Evolutionary conservation across 1,140 invertebrate genomes (phyloP).

Genomic region (Tribolium castaneum): DNA sequence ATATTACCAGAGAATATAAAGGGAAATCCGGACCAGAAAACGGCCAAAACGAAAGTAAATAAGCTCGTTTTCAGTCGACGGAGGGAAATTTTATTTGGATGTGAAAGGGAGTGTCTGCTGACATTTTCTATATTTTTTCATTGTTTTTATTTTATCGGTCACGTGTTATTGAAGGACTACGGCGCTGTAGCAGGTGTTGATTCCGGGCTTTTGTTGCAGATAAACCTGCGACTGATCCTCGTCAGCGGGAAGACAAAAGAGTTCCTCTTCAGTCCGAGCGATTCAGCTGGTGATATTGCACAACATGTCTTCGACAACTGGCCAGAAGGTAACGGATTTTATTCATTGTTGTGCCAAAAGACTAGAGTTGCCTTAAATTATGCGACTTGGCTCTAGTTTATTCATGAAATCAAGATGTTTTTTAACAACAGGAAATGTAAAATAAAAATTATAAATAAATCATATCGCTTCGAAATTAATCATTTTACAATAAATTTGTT

Average conservation of each 20-base stretch:
- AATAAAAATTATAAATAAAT: too few species aligned
- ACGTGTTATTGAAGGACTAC: not conserved
- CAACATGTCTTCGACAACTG: slow-evolving; percentile 99
- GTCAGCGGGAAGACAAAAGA: slow-evolving; percentile 99
- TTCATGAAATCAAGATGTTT: too few species aligned
- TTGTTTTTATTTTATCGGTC: not conserved
- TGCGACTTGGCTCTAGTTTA: too few species aligned
- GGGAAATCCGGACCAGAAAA: slow-evolving; percentile 7
- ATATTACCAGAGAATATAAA: slow-evolving; percentile 19
- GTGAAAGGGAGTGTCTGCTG: not conserved
- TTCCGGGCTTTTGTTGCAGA: slow-evolving; percentile 74
- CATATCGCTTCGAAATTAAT: too few species aligned
- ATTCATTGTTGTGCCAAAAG: not conserved
- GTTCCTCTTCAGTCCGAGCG: slow-evolving; percentile 95
- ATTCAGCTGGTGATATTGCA: slow-evolving; percentile 98
- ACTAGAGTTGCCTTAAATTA: too few species aligned
- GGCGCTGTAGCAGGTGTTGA: slow-evolving; percentile 7
- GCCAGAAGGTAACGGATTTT: slow-evolving; percentile 83
- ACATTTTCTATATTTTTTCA: not conserved
- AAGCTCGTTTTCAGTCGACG: slow-evolving; percentile 7
- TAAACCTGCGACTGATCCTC: slow-evolving; percentile 96
- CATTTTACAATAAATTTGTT: too few species aligned
- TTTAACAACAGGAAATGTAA: too few species aligned
- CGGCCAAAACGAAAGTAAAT: slow-evolving; percentile 13
- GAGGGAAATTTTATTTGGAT: not conserved